These are phyloP conservation scores for Ceratoteleas bidentatus DNA, from an alignment of 1,140 invertebrate species.

Conservation along the genomic window DNA sequence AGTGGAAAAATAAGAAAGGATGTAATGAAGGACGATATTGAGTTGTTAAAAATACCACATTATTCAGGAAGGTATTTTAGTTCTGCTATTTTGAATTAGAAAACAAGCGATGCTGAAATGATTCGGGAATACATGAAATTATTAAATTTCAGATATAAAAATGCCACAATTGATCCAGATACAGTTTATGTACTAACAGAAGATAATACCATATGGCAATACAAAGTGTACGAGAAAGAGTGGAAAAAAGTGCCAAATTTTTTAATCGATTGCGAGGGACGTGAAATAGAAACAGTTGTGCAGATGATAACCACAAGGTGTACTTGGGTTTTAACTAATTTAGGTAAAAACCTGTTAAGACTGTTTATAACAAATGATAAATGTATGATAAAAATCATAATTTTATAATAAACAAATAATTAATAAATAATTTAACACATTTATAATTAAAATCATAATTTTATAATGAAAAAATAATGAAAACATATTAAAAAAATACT, in stretches of 20 bases:
- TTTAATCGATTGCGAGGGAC: constrained; percentile 57
- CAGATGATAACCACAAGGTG: constrained; percentile 72
- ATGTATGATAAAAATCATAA: neutral
- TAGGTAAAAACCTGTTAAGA: constrained; percentile 62
- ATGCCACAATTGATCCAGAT: constrained; percentile 68
- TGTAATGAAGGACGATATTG: constrained; percentile 13
- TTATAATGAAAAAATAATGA: too few relatives aligned
- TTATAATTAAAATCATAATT: too few relatives aligned
- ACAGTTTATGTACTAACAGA: constrained; percentile 67
- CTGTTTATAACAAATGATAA: neutral
- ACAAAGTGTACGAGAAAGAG: constrained; percentile 71
- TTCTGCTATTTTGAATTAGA: constrained; percentile 2
- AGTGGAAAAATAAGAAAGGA: constrained; percentile 61
- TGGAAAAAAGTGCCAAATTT: constrained; percentile 74
- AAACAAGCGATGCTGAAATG: neutral
- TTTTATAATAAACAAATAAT: too few relatives aligned
- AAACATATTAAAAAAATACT: too few relatives aligned
- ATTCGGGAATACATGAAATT: neutral
- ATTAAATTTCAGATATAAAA: constrained; percentile 65
- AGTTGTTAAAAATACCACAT: constrained; percentile 64
- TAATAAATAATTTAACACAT: too few relatives aligned
- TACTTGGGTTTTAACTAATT: constrained; percentile 75
- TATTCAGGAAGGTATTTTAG: constrained; percentile 54
- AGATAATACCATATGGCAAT: constrained; percentile 73
- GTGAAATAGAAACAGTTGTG: constrained; percentile 65